Base-by-base conservation (phyloP, 2,113 vertebrate genomes). In the Donacobius atricapilla region DNA sequence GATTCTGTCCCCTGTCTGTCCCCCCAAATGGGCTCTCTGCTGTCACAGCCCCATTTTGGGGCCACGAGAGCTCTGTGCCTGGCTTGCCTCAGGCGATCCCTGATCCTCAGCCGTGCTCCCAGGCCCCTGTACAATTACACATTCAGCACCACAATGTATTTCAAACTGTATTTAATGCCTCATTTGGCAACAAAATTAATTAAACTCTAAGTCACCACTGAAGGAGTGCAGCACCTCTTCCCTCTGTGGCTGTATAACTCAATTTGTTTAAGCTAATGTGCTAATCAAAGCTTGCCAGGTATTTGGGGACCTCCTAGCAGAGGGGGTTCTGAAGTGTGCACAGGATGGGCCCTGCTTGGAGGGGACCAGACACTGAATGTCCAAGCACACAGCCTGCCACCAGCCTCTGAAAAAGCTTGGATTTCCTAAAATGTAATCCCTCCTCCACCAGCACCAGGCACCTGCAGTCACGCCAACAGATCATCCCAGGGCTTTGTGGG, bases 131-230 rank as follows among this genome's bases (percentile, higher is more conserved):
- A 76, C 89, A 82, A 95, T 93, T 95, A 94, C 27, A 2, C 65
- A 93, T 94, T 63, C 93, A 84, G 66, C 50, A 47, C 84, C 77
- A 56, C 87, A 44, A 47, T 61, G 14, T 69, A 73, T 78, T 80
- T 95, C 93, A 96, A 88, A 88, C 82, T 70, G 89, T 72, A 95
- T 96, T 96, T 96, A 90, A 95, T 77, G 94, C 94, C 90, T 96
- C 96, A 96, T 95, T 96, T 96, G 93, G 92, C 76, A 92, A 94
- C 82, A 89, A 96, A 96, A 96, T 96, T 94, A 95, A 97, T 97
- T 96, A 96, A 97, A 96, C 76, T 86, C 81, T 56, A 95, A 93
- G 96, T 94, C 92, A 92, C 73, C 68, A 22, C 56, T 9, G 63
- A 94, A 93, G 88, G 91, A 94, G 78, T 2, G 39, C 42, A 6